Conservation (phyloP, 2,113 vertebrate genomes). For the Ameiurus melas region DNA sequence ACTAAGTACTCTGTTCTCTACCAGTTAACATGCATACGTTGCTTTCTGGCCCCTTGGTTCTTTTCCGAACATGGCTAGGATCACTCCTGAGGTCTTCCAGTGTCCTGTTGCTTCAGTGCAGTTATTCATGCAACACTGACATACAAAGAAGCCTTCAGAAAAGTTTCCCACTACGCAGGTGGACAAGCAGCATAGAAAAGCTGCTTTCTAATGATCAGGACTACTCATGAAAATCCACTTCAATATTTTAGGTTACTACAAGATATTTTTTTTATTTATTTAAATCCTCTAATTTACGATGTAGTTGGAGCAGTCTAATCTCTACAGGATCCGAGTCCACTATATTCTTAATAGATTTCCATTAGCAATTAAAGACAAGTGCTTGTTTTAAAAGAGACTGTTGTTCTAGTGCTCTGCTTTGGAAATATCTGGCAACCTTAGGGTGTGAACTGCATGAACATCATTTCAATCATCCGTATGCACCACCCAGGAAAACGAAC, state of each 20-base stretch:
- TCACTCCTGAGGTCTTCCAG: not conserved
- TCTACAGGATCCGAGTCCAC: not conserved
- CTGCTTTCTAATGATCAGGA: not conserved
- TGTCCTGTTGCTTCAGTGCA: not conserved
- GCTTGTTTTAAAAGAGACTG: not conserved
- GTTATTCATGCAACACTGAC: not conserved
- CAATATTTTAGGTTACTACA: not conserved
- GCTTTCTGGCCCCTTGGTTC: not conserved
- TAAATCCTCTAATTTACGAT: not conserved
- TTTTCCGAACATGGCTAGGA: not conserved
- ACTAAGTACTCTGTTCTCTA: not conserved
- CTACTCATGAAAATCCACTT: not conserved
- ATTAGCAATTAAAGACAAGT: not conserved
- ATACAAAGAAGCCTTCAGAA: not conserved
- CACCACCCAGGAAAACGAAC: not conserved
- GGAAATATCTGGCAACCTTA: not conserved
- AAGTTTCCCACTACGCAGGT: not conserved
- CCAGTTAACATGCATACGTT: not conserved
- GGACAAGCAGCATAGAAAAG: not conserved
- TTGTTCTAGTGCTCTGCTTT: not conserved
- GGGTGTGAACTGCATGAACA: not conserved
- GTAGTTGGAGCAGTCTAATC: not conserved
- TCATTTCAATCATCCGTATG: too few species aligned
- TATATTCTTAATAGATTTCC: not conserved
- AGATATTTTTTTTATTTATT: not conserved